Evolutionary conservation across 1,140 invertebrate species (phyloP).

Genomic region (Venustaconcha ellipsiformis): DNA sequence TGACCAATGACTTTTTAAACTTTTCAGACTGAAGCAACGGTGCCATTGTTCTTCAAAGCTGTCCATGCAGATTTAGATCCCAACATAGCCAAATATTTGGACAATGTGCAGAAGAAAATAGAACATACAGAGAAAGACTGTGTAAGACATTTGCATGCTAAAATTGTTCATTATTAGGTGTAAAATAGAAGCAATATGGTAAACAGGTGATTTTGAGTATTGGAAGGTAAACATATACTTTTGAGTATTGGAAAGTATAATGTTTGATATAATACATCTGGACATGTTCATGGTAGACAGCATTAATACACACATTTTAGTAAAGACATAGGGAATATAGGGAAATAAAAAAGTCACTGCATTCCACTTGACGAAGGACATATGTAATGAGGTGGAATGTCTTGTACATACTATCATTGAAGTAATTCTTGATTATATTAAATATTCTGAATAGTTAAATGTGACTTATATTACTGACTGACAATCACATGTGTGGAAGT

Average conservation of each 20-base stretch:
- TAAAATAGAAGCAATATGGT: not conserved
- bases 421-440: too few species aligned
- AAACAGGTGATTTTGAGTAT: not conserved
- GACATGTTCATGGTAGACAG: not conserved
- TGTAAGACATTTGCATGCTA: constrained; percentile 25
- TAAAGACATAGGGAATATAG: too few species aligned
- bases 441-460: too few species aligned
- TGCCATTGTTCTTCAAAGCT: constrained; percentile 56
- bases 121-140: constrained; percentile 55
- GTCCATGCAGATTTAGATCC: constrained; percentile 40
- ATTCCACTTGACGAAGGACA: too few species aligned
- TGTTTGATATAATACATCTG: not conserved
- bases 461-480: too few species aligned
- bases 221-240: not conserved
- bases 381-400: too few species aligned
- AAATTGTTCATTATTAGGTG: not conserved
- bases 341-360: too few species aligned
- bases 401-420: too few species aligned
- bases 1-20: not conserved
- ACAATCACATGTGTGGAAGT: too few species aligned
- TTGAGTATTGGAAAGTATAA: not conserved
- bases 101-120: constrained; percentile 37
- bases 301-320: too few species aligned
- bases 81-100: constrained; percentile 52
- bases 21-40: constrained; percentile 45